These are phyloP conservation scores for Callaeas wilsoni DNA, from an alignment of 2,113 vertebrate species.

Conservation along the genomic window DNA sequence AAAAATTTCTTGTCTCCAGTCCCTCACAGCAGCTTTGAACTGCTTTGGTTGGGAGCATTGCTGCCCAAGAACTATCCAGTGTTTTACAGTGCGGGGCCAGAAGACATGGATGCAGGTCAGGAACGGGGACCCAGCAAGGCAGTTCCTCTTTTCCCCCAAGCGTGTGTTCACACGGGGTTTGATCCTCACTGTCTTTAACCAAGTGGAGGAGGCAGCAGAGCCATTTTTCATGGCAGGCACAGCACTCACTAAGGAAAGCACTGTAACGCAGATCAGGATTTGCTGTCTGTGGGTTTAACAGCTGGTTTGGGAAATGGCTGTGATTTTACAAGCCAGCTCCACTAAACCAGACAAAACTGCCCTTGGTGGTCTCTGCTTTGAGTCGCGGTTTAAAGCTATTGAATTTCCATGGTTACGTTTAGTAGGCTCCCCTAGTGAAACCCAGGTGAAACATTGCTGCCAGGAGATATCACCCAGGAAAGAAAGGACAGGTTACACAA, in stretches of 20 bases:
- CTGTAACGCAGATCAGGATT: background rate
- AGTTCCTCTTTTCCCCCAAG: fast-evolving
- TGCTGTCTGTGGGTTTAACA: background rate
- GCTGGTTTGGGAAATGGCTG: background rate
- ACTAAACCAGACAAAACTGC: background rate
- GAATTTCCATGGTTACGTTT: background rate
- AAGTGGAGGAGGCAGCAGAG: fast-evolving
- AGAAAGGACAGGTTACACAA: background rate
- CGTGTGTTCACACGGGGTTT: fast-evolving
- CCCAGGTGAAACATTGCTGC: background rate
- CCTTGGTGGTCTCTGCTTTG: background rate
- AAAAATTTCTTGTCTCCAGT: background rate
- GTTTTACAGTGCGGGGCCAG: background rate
- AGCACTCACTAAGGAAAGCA: background rate
- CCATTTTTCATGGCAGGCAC: background rate
- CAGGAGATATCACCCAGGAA: background rate
- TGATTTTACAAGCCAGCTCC: constrained; percentile 9
- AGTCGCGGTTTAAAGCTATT: background rate
- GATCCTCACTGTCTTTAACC: background rate
- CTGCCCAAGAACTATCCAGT: background rate
- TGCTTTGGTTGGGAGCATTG: fast-evolving
- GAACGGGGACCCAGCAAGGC: background rate
- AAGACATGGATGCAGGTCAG: background rate
- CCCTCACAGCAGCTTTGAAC: background rate
- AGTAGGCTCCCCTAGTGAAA: background rate